Conservation (phyloP, 2,797 vertebrate species). For the Bucorvus abyssinicus region DNA sequence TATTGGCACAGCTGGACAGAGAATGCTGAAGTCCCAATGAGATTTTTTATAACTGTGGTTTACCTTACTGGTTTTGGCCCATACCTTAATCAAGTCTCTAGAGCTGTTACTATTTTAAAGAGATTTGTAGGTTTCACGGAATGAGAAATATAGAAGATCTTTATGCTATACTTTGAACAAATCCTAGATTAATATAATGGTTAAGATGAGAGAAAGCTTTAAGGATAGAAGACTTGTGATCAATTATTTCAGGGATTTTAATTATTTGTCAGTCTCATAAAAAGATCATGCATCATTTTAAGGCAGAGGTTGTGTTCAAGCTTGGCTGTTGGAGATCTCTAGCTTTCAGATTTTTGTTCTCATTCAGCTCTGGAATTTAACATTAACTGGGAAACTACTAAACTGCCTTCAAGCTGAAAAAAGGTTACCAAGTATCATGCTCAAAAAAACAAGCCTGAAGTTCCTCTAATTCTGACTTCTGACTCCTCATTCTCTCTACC, state of each 20-base stretch:
- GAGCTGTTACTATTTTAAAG: neutral
- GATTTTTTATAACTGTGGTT: neutral
- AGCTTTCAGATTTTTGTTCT: neutral
- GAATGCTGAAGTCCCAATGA: neutral
- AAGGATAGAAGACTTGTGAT: neutral
- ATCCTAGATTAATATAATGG: neutral
- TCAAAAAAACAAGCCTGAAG: neutral
- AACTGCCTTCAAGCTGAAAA: neutral
- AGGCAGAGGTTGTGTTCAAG: neutral
- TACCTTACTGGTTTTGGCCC: neutral
- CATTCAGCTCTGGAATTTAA: neutral
- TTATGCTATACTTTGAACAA: neutral
- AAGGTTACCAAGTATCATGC: neutral
- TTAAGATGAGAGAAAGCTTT: neutral
- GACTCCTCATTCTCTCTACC: neutral
- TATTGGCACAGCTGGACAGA: neutral
- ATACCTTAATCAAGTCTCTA: neutral
- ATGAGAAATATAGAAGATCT: neutral
- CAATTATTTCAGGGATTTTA: neutral
- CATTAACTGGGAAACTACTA: neutral
- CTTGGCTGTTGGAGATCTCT: neutral
- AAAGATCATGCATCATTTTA: neutral
- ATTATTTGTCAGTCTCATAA: neutral
- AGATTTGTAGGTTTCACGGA: neutral
- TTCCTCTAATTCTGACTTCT: neutral